phyloP scores from a whole-genome alignment of 1,140 invertebrate species.

The Delia radicum region DNA sequence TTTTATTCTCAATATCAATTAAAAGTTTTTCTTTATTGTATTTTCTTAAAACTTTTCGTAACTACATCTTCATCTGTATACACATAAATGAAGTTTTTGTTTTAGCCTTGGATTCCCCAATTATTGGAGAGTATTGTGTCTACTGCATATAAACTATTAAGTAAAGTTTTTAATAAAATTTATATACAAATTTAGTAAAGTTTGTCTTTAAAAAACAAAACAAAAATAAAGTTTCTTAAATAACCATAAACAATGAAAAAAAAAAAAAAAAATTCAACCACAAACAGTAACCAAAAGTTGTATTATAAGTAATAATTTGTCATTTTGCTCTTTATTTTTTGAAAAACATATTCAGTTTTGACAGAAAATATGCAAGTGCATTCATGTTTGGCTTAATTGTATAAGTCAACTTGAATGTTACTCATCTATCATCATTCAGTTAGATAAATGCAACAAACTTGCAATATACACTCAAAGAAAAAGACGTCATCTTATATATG shows the following conservation, averaged over 20 bases:
- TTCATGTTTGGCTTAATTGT: constrained; percentile 19
- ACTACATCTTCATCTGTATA: too few species aligned
- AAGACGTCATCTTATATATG: too few species aligned
- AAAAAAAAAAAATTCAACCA: not conserved
- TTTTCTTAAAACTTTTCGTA: not conserved
- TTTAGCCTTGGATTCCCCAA: not conserved
- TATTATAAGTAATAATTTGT: constrained; percentile 1
- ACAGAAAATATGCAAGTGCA: constrained; percentile 19
- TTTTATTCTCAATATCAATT: not conserved
- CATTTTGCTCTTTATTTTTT: not conserved
- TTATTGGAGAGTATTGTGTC: not conserved
- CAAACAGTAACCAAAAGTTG: constrained; percentile 1
- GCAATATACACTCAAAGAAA: too few species aligned
- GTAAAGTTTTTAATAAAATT: constrained; percentile 21
- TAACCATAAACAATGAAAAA: not conserved
- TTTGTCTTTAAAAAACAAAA: not conserved
- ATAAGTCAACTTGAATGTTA: constrained; percentile 14
- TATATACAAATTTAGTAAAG: constrained; percentile 3
- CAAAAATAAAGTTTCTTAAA: constrained; percentile 8
- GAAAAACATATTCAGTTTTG: constrained; percentile 15
- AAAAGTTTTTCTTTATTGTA: not conserved
- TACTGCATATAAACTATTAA: not conserved
- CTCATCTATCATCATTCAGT: not conserved
- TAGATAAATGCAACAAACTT: too few species aligned
- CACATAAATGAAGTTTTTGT: too few species aligned